Base-by-base conservation (phyloP, 2,888 invertebrate species). In the Sceliomorpha sp. region DNA sequence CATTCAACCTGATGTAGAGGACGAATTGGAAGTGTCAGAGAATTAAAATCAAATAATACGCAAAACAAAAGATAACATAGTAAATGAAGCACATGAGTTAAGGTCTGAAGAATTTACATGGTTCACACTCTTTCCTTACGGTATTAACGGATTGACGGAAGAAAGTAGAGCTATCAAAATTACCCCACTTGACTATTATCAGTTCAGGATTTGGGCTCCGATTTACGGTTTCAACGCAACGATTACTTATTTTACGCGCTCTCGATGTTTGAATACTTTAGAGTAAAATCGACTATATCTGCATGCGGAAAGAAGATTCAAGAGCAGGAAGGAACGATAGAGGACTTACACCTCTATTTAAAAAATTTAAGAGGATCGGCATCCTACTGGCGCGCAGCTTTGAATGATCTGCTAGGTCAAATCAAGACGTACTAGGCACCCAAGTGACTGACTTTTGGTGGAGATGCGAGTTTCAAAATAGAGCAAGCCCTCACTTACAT, bases 401-500 rank as follows among this genome's bases (percentile, higher is more conserved):
- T n/a, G n/a, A n/a, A n/a, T n/a, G 42, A 42, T 26, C 27, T 20
- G 42, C 42, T 13, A 26, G 13, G 27, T 26, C 42, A n/a, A 27
- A 27, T 13, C 26, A 20, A 42, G 34, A 44, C 32, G 27, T 56
- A n/a, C n/a, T n/a, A n/a, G n/a, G n/a, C n/a, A n/a, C n/a, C n/a
- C n/a, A 56, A 44, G 8, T 73, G 26, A 58, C 36, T 15, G 78
- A 83, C 42, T 75, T 45, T 70, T 77, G 79, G 82, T 80, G 76
- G 20, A 42, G 80, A 36, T 68, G 85, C 0, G 83, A 85, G n/a
- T 86, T 85, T 27, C 79, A 84, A 58, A 83, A 83, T 26, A 56
- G 81, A 0, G 83, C 81, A 5, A 83, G 81, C 36, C 82, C 82
- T 6, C 81, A 82, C 68, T 34, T 83, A n/a, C 82, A 83, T 50